Evolutionary conservation across 35 echinoderm and acorn worm species (phyloP), one percentile per base, ranked within the genome.

Genomic region (Hemicentrotus pulcherrimus): DNA sequence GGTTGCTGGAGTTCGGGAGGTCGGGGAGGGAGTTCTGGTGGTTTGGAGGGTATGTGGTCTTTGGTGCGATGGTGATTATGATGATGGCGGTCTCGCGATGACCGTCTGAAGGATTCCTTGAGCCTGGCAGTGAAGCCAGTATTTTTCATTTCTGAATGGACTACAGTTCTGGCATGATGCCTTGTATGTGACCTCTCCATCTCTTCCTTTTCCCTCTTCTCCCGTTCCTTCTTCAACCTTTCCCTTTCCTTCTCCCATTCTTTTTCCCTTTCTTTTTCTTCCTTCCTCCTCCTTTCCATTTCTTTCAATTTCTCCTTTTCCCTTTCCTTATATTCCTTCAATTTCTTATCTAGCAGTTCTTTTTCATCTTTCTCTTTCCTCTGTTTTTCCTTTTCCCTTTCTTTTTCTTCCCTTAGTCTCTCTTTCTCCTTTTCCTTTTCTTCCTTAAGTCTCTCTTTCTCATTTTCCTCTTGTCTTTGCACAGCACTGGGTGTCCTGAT

Each of bases 81-180:
- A 65, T 71, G 61, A 86, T 93, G 91, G 5, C 48, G 48, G 35
- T 96, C 96, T 31, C 95, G 93, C 16, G 91, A 96, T 32, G 95
- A 95, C 14, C 97, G 95, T 93, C 95, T 91, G 59, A 98, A 98
- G 19, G 97, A 97, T 90, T 96, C 88, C 47, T 97, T 97, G 22
- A 97, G 91, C 47, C 96, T 92, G 15, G 95, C 94, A 19, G 97
- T 96, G 94, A 98, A 98, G 19, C 97, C 97, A 46, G 96, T 98
- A 48, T 97, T 97, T 91, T 98, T 98, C 97, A 98, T 98, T 47
- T 98, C 97, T 92, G 60, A 61, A 88, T 98, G 97, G 9, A 98
- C 97, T 50, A 96, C 94, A 93, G 92, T 97, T n/a, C 95, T 92
- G 12, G 86, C 88, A 9, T 58, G 58, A 86, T 95, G 50, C 48